Conservation (phyloP, 2,888 invertebrate species). For the Phragmatobia fuliginosa region DNA sequence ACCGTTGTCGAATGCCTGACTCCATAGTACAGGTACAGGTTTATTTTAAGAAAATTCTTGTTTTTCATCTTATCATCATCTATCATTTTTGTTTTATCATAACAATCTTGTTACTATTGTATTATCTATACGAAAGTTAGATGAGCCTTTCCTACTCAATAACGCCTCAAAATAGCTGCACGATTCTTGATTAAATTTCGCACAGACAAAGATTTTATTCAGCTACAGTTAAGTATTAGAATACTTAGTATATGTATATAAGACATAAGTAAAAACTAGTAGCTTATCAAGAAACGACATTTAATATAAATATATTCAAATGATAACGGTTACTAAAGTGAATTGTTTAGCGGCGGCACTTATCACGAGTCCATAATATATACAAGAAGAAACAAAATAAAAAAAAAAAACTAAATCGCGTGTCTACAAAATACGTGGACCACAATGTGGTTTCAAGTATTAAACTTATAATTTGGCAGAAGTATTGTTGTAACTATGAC, state of each 20-base stretch:
- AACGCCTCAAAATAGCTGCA: too few relatives aligned
- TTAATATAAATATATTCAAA: neutral
- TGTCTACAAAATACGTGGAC: neutral
- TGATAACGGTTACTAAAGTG: neutral
- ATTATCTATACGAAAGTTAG: too few relatives aligned
- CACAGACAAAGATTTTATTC: neutral
- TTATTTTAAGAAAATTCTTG: too few relatives aligned
- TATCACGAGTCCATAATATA: neutral
- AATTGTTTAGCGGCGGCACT: neutral
- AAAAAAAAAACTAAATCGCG: neutral
- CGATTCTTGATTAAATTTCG: neutral
- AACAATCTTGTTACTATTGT: neutral
- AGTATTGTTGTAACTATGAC: too few relatives aligned
- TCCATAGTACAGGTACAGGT: too few relatives aligned
- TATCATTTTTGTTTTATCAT: neutral
- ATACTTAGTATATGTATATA: too few relatives aligned
- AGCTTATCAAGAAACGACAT: neutral
- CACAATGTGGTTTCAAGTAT: too few relatives aligned
- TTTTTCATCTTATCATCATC: too few relatives aligned
- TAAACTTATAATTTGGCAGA: too few relatives aligned
- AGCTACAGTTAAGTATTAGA: neutral
- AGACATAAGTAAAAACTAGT: neutral
- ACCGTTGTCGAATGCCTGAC: too few relatives aligned
- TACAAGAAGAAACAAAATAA: neutral
- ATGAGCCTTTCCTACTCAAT: too few relatives aligned